Conservation (phyloP, 2,797 vertebrate species). For the Myotis myotis region DNA sequence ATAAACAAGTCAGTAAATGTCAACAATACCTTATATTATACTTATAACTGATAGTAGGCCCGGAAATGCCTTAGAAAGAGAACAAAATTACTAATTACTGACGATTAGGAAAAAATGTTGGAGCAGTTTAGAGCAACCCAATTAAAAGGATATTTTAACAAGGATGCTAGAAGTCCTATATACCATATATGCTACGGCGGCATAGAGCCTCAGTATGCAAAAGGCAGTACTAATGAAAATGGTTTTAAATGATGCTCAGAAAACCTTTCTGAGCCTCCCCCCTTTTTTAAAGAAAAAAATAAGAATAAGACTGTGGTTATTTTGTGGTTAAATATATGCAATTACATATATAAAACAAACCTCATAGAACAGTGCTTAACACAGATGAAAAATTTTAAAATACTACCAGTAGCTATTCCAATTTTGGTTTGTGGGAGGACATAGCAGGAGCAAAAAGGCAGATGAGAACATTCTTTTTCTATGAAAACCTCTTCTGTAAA, state of each 20-base stretch:
- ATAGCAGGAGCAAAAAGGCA: background rate
- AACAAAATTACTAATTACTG: background rate
- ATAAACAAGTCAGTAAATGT: background rate
- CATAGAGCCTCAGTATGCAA: background rate
- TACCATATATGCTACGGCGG: too few species aligned
- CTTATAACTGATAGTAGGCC: background rate
- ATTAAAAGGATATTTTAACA: background rate
- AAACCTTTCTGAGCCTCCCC: background rate
- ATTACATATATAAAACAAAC: background rate
- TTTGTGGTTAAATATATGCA: constrained; percentile 5
- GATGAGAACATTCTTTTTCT: background rate
- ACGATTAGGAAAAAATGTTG: background rate
- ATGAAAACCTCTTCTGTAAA: background rate
- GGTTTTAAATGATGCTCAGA: background rate
- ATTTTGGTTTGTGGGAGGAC: constrained; percentile 33
- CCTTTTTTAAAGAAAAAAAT: background rate
- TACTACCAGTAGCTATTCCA: background rate
- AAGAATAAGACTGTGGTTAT: background rate
- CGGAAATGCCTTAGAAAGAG: background rate
- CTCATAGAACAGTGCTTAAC: background rate
- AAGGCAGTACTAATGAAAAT: background rate
- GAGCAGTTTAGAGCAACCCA: background rate
- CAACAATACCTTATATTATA: background rate
- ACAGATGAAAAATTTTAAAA: background rate
- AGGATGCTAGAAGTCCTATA: background rate